Percentiles rank a stretch among this genome's conserved stretches.
Conservation (phyloP, 1,140 invertebrate genomes). For the Drosophila bipectinata region DNA sequence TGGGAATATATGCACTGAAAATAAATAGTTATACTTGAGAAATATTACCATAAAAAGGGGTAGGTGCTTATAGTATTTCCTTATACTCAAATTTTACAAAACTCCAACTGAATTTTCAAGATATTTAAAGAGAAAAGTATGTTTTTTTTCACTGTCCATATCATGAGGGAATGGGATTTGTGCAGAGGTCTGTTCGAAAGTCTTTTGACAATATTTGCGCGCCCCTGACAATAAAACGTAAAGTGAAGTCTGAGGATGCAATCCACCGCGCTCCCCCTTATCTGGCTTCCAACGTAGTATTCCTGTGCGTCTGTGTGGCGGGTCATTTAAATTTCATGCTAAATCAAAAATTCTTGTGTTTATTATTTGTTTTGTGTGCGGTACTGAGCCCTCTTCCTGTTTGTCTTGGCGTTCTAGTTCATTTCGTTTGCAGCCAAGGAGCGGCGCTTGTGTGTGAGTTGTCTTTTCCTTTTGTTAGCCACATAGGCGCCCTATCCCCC, state of each 20-base stretch:
- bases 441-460: conserved; percentile 6
- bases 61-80: no score
- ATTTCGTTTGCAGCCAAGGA: conserved; percentile 31
- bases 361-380: conserved; percentile 72
- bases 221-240: conserved; percentile 78
- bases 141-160: background rate
- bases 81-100: no score
- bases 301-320: conserved; percentile 28
- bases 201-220: conserved; percentile 82
- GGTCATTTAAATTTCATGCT: conserved; percentile 80
- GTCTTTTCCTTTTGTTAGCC: conserved; percentile 50
- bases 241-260: conserved; percentile 65
- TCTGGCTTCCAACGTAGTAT: conserved; percentile 1
- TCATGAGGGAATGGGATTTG: conserved; percentile 6
- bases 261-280: background rate
- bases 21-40: background rate
- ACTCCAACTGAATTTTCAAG: no score
- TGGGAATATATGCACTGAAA: conserved; percentile 33
- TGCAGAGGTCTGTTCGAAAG: conserved; percentile 39
- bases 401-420: conserved; percentile 65
- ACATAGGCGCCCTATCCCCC: conserved; percentile 32
- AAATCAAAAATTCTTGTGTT: conserved; percentile 80
- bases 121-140: background rate
- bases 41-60: no score
- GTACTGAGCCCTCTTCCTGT: conserved; percentile 35